Base-by-base conservation (phyloP, 2,888 invertebrate species). In the Carabus problematicus region DNA sequence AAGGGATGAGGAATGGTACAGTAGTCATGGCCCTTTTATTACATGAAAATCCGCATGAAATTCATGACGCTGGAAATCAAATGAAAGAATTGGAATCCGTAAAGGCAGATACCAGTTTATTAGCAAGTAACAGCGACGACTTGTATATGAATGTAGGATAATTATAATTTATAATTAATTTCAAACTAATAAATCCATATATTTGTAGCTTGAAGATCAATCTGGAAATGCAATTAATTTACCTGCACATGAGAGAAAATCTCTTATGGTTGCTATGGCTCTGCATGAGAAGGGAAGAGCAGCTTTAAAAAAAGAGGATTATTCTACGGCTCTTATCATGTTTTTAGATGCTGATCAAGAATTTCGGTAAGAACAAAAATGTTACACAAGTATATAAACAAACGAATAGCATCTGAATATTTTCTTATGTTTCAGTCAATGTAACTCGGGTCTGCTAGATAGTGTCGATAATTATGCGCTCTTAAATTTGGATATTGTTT, bases 401-500 rank as follows among this genome's bases (percentile, higher is more conserved):
- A n/a, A 43, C 29, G 8, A 4, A n/a, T n/a, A 29, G 8, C 3
- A 56, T 56, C 16, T 63, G 29, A 29, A 14, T 58, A 63, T 59
- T 69, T 72, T 40, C 71, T 71, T 62, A 42, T 71, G 72, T 77
- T 76, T 54, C 80, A 91, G 90, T 72, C 87, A 85, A 64, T 91
- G 91, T 78, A 84, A 88, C 19, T 86, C 90, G 0, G 82, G 86
- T 19, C 80, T 92, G 60, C 82, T 94, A 40, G 84, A 88, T 69
- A 81, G 86, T 0, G 93, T 93, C 8, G 94, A 94, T 82, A 95
- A 95, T 81, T 92, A 90, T 82, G 94, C 91, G 0, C 84, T 94
- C 4, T 84, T 94, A 41, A 93, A 93, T 81, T 82, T 95, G 76
- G 94, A 95, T 81, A 90, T 94, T 72, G 90, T 92, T n/a, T 95